Percentiles rank a stretch among this genome's conserved stretches.
Evolutionary conservation across 1,140 invertebrate species (phyloP).

Genomic region (Myzus persicae): DNA sequence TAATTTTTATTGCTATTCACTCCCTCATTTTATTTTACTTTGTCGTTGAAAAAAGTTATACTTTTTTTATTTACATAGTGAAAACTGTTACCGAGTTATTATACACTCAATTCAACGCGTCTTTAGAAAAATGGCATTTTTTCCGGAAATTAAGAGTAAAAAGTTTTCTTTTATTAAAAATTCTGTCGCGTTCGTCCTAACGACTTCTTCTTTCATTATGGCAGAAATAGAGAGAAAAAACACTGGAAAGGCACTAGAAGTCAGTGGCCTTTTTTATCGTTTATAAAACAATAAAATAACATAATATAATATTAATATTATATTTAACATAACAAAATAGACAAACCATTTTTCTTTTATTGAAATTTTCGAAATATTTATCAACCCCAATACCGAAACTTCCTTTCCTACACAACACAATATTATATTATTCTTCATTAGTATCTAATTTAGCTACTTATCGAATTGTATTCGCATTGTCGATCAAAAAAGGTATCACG

Average conservation of each 20-base stretch:
- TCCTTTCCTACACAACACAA: neutral
- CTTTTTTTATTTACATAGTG: neutral
- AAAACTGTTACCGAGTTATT: neutral
- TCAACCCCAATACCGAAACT: neutral
- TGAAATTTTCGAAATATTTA: neutral
- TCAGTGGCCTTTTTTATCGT: neutral
- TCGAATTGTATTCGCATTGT: neutral
- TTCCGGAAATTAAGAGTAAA: conserved; percentile 27
- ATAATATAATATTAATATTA: neutral
- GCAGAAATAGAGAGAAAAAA: neutral
- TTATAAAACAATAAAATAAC: conserved; percentile 26
- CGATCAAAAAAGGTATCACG: neutral
- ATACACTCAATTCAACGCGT: neutral
- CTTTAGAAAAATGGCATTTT: neutral
- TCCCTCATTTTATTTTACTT: neutral
- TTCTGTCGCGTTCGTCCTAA: neutral
- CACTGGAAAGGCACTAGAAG: neutral
- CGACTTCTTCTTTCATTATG: neutral
- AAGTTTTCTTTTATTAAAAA: conserved; percentile 40
- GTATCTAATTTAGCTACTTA: neutral
- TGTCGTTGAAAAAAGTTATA: neutral
- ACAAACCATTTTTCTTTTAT: neutral
- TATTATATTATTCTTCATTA: neutral
- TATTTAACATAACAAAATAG: neutral
- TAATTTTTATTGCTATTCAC: neutral